Evolutionary conservation across 30 jellyfish, hydroid and myxozoan species (phyloP).

Genomic region (Aurelia sp.): DNA sequence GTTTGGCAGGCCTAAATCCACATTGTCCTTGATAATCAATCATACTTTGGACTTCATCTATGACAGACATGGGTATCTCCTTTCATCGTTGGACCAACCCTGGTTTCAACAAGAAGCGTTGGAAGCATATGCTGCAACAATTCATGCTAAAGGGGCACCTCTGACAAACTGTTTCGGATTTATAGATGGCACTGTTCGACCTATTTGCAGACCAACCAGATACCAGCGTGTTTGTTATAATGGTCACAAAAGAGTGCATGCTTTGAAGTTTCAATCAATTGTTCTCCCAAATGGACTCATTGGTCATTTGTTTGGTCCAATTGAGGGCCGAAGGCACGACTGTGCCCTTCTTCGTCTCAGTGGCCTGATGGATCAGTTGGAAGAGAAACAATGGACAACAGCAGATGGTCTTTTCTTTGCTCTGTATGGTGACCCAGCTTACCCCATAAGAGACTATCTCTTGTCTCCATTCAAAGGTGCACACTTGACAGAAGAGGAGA

Average conservation of each 20-base stretch:
- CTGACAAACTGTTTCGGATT: constrained; percentile 14
- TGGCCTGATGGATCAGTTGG: no score
- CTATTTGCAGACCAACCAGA: no score
- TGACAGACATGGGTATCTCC: constrained; percentile 20
- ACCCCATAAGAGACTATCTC: constrained; percentile 12
- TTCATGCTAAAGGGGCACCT: constrained; percentile 25
- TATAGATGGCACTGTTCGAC: constrained; percentile 5
- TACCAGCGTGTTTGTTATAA: constrained; percentile 22
- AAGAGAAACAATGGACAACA: background rate
- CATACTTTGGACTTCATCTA: constrained; percentile 6
- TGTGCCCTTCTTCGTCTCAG: no score
- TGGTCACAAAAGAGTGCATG: background rate
- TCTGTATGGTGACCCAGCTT: constrained; percentile 27
- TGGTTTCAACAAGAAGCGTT: no score
- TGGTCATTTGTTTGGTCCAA: no score
- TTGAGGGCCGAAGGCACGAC: no score
- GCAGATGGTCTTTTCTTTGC: constrained; percentile 4
- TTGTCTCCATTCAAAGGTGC: constrained; percentile 11
- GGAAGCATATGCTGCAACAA: constrained; percentile 2
- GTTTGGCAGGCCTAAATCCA: constrained; percentile 21
- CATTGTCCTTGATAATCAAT: constrained; percentile 10
- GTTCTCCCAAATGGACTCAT: no score
- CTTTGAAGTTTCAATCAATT: background rate
- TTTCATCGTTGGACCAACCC: no score
- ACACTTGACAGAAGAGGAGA: background rate